Base-by-base conservation (phyloP, 2,888 invertebrate species). In the Xanthostigma xanthostigma region DNA sequence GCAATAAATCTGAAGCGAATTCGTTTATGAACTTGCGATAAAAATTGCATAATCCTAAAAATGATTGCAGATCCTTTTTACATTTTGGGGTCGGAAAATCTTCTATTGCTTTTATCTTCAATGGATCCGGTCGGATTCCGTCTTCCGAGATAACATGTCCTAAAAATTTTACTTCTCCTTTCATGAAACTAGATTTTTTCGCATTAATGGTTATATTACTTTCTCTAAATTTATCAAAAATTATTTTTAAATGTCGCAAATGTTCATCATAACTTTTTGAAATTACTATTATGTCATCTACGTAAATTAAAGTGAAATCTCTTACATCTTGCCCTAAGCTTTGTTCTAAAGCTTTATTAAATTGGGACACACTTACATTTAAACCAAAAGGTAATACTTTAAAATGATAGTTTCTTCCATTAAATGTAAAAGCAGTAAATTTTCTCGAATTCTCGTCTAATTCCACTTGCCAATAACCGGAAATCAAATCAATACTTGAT, bases 11-110 rank as follows among this genome's bases (percentile, higher is more conserved):
- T 33, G 17, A 43, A 14, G 33, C 34, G 34, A 43, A 43, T 43
- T 43, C 34, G 12, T 17, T 43, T 34, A 43, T 12, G 8, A 43
- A 52, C 36, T 48, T 9, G 10, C 51, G 12, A 35, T 53, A 46
- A 44, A 49, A 53, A 40, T 53, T 53, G 12, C 42, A 41, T 2
- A 53, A 33, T n/a, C 50, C 52, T n/a, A 52, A 41, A 41, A 50
- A 52, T 2, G 48, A 43, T 17, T 50, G 43, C 13, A 53, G 38
- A 5, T 44, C 14, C 41, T 48, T 49, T 9, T 45, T 27, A 27
- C 48, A 46, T 17, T 13, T 14, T 33, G 51, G 53, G 14, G n/a
- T 12, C 11, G 53, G 53, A 35, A 45, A 43, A 33, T 43, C 3
- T 13, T 34, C 11, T 43, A 14, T 43, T 2, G 43, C 43, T 11